These are phyloP conservation scores for Charadrius vociferus DNA, from an alignment of 2,113 vertebrate genomes.

Conservation along the genomic window DNA sequence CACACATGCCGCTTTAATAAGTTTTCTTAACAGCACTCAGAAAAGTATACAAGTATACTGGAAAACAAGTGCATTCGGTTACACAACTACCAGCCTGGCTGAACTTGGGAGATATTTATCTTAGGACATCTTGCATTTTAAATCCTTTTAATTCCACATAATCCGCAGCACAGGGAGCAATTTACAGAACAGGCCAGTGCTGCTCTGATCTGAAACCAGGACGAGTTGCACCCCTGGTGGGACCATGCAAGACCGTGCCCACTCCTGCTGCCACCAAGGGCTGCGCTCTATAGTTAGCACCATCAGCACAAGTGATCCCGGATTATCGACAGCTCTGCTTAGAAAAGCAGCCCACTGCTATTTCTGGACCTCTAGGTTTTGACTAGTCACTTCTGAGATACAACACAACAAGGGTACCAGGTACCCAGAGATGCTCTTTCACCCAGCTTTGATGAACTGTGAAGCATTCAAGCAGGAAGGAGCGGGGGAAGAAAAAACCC, in stretches of 20 bases:
- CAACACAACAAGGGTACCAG: not conserved
- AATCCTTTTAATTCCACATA: constrained; percentile 66
- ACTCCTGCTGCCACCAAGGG: not conserved
- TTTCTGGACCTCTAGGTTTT: not conserved
- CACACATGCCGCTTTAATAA: fast-evolving
- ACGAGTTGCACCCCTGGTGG: not conserved
- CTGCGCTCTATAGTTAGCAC: not conserved
- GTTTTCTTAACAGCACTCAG: not conserved
- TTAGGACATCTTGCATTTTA: constrained; percentile 64
- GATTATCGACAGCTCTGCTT: not conserved
- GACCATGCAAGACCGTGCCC: fast-evolving
- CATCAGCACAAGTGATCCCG: not conserved
- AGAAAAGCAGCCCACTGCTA: not conserved
- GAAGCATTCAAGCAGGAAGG: not conserved
- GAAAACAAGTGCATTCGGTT: not conserved
- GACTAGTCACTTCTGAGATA: not conserved
- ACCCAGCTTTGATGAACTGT: not conserved
- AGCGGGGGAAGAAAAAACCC: not conserved
- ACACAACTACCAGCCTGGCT: constrained; percentile 13
- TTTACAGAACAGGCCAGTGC: not conserved
- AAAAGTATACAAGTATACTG: not conserved
- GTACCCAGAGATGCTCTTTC: not conserved
- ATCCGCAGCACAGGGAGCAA: constrained; percentile 3
- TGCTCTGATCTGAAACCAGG: not conserved
- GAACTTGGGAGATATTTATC: constrained; percentile 43